Evolutionary conservation across 2,888 invertebrate species (phyloP).

Genomic region (Lepidocyrtinus sp.): DNA sequence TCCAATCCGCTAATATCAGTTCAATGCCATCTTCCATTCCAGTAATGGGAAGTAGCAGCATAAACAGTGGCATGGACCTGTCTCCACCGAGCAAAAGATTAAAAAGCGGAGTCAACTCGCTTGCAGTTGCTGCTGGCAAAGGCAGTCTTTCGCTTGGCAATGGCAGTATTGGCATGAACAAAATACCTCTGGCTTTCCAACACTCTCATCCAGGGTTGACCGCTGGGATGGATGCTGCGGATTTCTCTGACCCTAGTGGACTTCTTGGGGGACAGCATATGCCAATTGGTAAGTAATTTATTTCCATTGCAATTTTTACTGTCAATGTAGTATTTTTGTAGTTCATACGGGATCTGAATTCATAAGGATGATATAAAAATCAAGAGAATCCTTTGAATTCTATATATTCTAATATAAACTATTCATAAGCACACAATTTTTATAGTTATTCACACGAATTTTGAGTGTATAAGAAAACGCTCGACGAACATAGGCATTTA

Average conservation of each 20-base stretch:
- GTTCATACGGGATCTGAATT: no score
- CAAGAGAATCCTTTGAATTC: no score
- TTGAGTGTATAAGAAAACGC: no score
- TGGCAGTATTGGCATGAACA: slow-evolving; percentile 29
- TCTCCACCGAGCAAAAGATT: slow-evolving; percentile 62
- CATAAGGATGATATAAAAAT: no score
- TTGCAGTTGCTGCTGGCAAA: not conserved
- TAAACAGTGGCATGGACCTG: slow-evolving; percentile 65
- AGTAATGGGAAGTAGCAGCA: slow-evolving; percentile 30
- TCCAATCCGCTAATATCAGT: slow-evolving; percentile 39
- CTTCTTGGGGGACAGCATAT: slow-evolving; percentile 57
- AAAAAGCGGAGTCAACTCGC: slow-evolving; percentile 48
- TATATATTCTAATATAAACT: no score
- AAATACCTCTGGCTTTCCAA: slow-evolving; percentile 12
- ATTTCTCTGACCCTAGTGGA: slow-evolving; percentile 46
- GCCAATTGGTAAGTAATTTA: slow-evolving; percentile 56
- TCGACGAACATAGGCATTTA: no score
- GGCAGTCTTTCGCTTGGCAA: slow-evolving; percentile 14
- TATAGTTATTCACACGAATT: no score
- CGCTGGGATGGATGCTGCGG: slow-evolving; percentile 19
- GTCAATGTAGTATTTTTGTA: no score
- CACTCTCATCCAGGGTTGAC: slow-evolving; percentile 15
- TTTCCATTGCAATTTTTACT: no score
- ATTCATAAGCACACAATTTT: no score
- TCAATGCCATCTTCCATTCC: slow-evolving; percentile 36